Evolutionary conservation across 2,888 invertebrate genomes (phyloP).

Genomic region (Tenthredo notha): DNA sequence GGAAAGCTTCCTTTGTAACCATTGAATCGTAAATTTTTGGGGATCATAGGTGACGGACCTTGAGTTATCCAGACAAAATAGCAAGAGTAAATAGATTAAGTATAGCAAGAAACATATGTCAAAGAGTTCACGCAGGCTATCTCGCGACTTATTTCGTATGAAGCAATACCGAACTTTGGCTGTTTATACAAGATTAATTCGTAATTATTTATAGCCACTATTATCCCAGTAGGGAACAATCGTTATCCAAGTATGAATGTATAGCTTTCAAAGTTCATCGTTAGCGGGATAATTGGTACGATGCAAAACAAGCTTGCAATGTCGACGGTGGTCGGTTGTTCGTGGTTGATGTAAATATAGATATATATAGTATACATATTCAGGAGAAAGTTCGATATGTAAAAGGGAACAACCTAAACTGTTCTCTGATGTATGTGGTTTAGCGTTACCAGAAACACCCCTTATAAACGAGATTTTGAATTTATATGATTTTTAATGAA

Average conservation of each 20-base stretch:
- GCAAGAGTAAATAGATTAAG: neutral
- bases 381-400: neutral
- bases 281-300: neutral
- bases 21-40: neutral
- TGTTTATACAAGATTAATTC: neutral
- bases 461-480: neutral
- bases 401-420: neutral
- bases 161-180: neutral
- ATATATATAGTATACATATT: neutral
- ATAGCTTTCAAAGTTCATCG: neutral
- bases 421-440: neutral
- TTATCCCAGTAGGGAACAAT: neutral
- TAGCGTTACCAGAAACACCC: neutral
- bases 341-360: neutral
- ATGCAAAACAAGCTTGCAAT: neutral
- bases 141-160: neutral
- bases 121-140: constrained; percentile 3
- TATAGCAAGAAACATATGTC: too few relatives aligned
- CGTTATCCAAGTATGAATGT: neutral
- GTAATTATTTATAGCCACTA: neutral
- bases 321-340: neutral
- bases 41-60: neutral
- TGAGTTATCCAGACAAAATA: neutral
- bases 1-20: too few relatives aligned
- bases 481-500: neutral